Percentiles rank a stretch among this genome's conserved stretches.
Conservation (phyloP, 2,113 vertebrate species). For the Candoia aspera region DNA sequence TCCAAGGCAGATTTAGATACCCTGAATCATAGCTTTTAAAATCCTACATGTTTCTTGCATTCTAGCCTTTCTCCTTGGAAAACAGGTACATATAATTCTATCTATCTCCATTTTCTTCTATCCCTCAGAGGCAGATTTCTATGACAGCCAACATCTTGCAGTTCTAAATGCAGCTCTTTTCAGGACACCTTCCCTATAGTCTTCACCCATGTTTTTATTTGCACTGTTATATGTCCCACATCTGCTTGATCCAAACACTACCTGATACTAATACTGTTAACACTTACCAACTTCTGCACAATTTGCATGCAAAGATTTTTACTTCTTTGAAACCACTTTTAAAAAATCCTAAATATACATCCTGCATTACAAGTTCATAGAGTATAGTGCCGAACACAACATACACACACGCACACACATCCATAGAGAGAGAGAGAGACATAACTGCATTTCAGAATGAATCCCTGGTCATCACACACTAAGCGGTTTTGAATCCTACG, state of each 20-base stretch:
- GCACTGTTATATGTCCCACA: no score
- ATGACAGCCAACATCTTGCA: not conserved
- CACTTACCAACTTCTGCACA: not conserved
- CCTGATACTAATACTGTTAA: not conserved
- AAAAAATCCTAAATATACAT: not conserved
- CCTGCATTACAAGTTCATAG: not conserved
- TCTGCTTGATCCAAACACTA: not conserved
- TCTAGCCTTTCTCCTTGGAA: not conserved
- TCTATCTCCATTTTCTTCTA: not conserved
- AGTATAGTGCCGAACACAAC: not conserved
- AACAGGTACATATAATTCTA: not conserved
- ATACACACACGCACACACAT: not conserved
- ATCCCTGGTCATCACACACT: not conserved
- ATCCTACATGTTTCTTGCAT: not conserved
- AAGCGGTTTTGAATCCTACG: not conserved
- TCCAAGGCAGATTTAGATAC: not conserved
- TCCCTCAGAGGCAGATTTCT: not conserved
- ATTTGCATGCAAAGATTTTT: not conserved
- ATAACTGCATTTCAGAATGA: not conserved
- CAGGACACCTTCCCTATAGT: not conserved
- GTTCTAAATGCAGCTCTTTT: no score
- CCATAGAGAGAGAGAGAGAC: no score
- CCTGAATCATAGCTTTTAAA: not conserved
- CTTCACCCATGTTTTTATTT: not conserved
- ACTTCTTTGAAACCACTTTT: not conserved